Base-by-base conservation (phyloP, 2,113 vertebrate species). In the Platichthys stellatus region DNA sequence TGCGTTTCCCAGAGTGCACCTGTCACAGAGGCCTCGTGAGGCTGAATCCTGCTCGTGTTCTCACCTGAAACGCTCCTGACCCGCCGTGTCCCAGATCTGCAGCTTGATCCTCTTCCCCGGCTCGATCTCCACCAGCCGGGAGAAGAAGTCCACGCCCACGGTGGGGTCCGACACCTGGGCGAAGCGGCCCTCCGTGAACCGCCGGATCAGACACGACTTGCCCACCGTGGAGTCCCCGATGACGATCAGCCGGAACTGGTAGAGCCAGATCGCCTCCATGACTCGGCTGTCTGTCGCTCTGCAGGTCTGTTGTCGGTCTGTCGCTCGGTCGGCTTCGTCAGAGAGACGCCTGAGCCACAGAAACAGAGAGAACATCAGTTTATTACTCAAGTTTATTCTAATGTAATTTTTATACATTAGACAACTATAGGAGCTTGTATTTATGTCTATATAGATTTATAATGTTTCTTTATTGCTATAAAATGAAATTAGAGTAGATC, bases 241-340 rank as follows among this genome's bases (percentile, higher is more conserved):
- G 90, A 99, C 97, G 88, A 99, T 98, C 63, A 99, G 94, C 71
- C 97, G 96, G 92, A 98, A 98, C 94, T 99, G 98, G 89, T 99
- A 99, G 9, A 99, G 95, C 98, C 97, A 99, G 87, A 99, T 99
- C 64, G 97, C 97, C 92, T 99, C 97, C 98, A 99, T 99, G 84
- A 84, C 87, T 10, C 9, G 3, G 35, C 69, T 26, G 49, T 81
- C 43, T 67, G 47, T 49, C 43, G 15, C 47, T 51, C 17, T 5
- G 15, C 47, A 2, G 6, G 61, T 40, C 20, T 21, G 31, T 63
- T 3, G 43, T 45, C 43, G 43, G 49, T 81, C 43, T 67, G 47
- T 47, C 40, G 14, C 47, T 49, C 47, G 2, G 14, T 49, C 47
- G 4, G 47, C 47, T 20, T 15, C 15, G 51, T 54, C 8, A 54